Conservation (phyloP, 2,113 vertebrate genomes). For the Oophaga pumilio region DNA sequence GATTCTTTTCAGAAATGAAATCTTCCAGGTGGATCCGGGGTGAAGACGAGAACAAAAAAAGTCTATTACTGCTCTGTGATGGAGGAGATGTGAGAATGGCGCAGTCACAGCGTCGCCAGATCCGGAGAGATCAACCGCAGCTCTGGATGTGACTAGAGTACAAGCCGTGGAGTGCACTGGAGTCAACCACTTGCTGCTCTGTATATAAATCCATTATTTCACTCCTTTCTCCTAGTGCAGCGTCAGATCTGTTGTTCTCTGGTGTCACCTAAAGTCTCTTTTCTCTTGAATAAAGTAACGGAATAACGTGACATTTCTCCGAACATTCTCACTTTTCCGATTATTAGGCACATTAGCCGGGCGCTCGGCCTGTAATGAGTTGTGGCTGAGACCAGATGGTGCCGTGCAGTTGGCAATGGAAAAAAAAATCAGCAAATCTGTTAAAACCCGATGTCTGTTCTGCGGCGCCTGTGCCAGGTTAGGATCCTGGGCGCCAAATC, state of each 20-base stretch:
- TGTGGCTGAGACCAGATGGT: conserved; percentile 29
- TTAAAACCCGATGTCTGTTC: not conserved
- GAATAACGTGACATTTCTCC: no score
- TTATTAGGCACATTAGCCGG: not conserved
- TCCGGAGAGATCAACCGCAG: no score
- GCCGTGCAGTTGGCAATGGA: not conserved
- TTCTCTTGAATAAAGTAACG: no score
- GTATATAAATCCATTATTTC: no score
- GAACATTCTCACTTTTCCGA: no score
- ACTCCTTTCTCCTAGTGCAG: no score
- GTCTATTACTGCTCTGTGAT: not conserved
- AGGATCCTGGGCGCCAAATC: not conserved
- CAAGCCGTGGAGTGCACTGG: no score
- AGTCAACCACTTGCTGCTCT: no score
- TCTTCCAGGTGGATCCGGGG: conserved; percentile 1
- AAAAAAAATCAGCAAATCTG: not conserved
- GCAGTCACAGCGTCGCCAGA: not conserved
- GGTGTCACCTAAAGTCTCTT: no score
- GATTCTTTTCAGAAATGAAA: conserved; percentile 29
- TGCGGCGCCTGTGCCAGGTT: not conserved
- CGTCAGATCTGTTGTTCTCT: no score
- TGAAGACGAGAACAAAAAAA: not conserved
- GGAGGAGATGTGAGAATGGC: not conserved
- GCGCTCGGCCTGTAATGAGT: not conserved
- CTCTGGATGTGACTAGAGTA: no score